Evolutionary conservation across 2,888 invertebrate species (phyloP).

Genomic region (Dynastes hyllus): DNA sequence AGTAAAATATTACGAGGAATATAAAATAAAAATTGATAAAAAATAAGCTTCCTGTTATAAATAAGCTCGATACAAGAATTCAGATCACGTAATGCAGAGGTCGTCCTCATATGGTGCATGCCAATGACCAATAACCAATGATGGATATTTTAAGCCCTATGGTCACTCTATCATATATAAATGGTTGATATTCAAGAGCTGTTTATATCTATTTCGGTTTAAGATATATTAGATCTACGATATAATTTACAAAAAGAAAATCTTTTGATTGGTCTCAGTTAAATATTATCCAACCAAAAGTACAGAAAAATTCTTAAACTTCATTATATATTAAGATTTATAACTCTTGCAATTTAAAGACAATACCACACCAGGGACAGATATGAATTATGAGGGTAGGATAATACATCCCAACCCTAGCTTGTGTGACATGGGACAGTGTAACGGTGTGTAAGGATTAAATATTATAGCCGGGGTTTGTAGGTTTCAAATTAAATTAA

Average conservation of each 20-base stretch:
- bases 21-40: background rate
- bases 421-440: conserved; percentile 64
- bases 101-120: conserved; percentile 1
- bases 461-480: conserved; percentile 62
- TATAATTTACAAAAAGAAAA: conserved; percentile 1
- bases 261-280: conserved; percentile 20
- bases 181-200: conserved; percentile 24
- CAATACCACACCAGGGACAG: conserved; percentile 59
- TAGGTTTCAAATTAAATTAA: conserved; percentile 69
- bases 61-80: conserved; percentile 28
- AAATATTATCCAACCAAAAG: conserved; percentile 20
- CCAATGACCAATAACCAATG: conserved; percentile 8
- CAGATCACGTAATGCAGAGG: conserved; percentile 36
- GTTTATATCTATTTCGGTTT: background rate
- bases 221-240: background rate
- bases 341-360: conserved; percentile 65
- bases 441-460: conserved; percentile 64
- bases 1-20: background rate
- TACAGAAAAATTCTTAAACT: conserved; percentile 51
- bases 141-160: conserved; percentile 33
- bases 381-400: conserved; percentile 59
- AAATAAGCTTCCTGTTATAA: conserved; percentile 45
- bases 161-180: conserved; percentile 33
- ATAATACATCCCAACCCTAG: conserved; percentile 55
- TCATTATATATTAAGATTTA: conserved; percentile 67